These are phyloP conservation scores for Boleophthalmus pectinirostris DNA, from an alignment of 2,113 vertebrate species.

Conservation along the genomic window DNA sequence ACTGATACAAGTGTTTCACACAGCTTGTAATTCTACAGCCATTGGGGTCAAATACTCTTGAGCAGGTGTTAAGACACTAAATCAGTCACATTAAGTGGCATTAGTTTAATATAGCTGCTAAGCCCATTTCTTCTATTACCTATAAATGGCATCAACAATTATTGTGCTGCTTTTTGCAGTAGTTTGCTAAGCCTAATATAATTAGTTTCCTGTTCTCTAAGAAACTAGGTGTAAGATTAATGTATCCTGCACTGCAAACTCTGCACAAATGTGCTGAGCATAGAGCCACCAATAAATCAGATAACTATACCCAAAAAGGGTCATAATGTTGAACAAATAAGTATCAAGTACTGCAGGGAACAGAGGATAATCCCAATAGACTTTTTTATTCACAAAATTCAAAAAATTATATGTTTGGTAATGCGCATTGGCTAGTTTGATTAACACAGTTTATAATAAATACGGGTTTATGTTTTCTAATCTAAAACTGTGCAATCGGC, in stretches of 20 bases:
- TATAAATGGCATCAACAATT: not conserved
- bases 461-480: not conserved
- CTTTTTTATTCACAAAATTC: conserved; percentile 1
- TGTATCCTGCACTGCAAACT: not conserved
- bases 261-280: conserved; percentile 10
- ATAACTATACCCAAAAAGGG: conserved; percentile 2
- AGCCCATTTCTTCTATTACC: not conserved
- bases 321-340: conserved; percentile 8
- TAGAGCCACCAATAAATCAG: conserved; percentile 5
- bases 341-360: not conserved
- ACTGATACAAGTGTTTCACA: not conserved
- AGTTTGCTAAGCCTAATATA: conserved; percentile 4
- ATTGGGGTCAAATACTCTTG: not conserved
- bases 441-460: not conserved
- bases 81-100: conserved; percentile 8
- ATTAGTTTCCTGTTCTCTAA: conserved; percentile 14
- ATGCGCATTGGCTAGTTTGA: not conserved
- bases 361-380: not conserved
- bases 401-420: not conserved
- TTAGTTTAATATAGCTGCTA: not conserved
- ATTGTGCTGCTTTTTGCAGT: not conserved
- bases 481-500: not conserved
- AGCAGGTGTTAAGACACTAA: not conserved
- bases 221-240: not conserved
- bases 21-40: not conserved